These are phyloP conservation scores for Syndactyla subalaris DNA, from an alignment of 2,797 vertebrate species.

Conservation along the genomic window DNA sequence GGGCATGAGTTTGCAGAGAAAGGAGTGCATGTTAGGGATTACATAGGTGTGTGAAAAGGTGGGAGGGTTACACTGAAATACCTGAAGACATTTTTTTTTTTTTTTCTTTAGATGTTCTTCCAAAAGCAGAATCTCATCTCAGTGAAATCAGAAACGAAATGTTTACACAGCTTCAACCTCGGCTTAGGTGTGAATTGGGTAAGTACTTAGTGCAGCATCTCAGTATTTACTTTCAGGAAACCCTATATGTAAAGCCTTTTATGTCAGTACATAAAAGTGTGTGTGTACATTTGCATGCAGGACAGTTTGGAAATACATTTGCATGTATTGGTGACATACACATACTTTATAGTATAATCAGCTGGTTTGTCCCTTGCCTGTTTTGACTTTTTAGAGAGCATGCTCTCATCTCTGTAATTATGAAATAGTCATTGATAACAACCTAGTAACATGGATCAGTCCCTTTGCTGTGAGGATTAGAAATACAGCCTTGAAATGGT, in stretches of 20 bases:
- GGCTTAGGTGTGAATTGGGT: slow-evolving; percentile 87
- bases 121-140: slow-evolving; percentile 78
- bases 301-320: not conserved
- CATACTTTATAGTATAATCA: not conserved
- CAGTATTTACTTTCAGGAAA: not conserved
- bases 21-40: not conserved
- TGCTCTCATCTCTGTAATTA: not conserved
- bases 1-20: not conserved
- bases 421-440: not conserved
- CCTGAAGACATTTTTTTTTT: not conserved
- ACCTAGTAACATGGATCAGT: not conserved
- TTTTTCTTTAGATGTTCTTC: slow-evolving; percentile 68
- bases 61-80: not conserved
- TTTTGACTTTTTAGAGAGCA: not conserved
- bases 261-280: not conserved
- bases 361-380: not conserved
- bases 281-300: not conserved
- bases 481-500: not conserved
- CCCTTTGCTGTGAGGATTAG: not conserved
- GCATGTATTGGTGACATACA: not conserved
- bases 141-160: slow-evolving; percentile 80
- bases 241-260: not conserved
- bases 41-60: not conserved
- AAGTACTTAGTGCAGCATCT: slow-evolving; percentile 60
- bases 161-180: slow-evolving; percentile 84